Base-by-base conservation (phyloP, 2,113 vertebrate genomes). In the Melanotaenia duboulayi region DNA sequence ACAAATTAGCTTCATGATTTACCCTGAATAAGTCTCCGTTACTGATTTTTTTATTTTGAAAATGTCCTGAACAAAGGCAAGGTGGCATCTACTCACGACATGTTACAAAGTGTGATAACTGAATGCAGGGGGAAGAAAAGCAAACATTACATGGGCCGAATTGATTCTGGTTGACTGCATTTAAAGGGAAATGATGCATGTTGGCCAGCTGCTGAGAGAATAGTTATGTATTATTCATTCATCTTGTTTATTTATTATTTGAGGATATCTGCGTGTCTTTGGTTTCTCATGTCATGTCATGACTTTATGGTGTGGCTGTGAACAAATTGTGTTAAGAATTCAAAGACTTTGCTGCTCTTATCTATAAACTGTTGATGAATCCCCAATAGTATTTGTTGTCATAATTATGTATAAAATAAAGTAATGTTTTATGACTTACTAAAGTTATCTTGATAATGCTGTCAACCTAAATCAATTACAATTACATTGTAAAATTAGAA, bases 91-190 rank as follows among this genome's bases (percentile, higher is more conserved):
- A 85, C 63, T 67, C 72, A 44, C 66, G 54, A 17, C 71, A 80
- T 71, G 70, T 81, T 71, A 74, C 71, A 44, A 50, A 35, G 52
- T 77, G 80, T 65, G 76, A 81, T 55, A 12, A 61, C 59, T 78
- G 72, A 76, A 82, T 20, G 78, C 65, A 52, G 54, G 54, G 52
- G 58, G 37, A 69, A 65, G 78, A 51, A 88, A 82, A 76, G 82
- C 80, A 89, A 90, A 90, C 87, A 90, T 58, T 52, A 65, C 85
- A 73, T 40, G 67, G 54, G 60, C 77, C 75, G 66, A n/a, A 91
- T 91, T 78, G 66, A 81, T 90, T 92, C 85, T 76, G 81, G 72
- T 57, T 84, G 89, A 90, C 74, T 78, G 22, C 71, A 48, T 85
- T 91, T 91, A 91, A 89, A 90, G 90, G 86, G 83, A 71, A 71